These are phyloP conservation scores for Eurytoma californica DNA, from an alignment of 2,888 invertebrate species.

Conservation along the genomic window DNA sequence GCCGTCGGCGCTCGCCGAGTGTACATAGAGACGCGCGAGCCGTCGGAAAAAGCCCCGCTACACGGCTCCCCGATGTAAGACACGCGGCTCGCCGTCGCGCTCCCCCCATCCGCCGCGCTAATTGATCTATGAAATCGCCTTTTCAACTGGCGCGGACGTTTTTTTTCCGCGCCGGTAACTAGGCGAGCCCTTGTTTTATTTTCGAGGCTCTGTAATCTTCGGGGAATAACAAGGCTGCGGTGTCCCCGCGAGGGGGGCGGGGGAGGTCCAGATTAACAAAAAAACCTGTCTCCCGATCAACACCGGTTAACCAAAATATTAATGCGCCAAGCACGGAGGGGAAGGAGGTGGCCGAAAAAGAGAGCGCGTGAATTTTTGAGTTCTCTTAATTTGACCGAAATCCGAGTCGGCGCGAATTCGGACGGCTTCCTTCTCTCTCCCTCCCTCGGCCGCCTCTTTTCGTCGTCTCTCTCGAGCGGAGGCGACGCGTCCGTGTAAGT, in stretches of 20 bases:
- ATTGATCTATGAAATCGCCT: too few species aligned
- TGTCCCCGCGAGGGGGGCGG: background rate
- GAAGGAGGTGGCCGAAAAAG: background rate
- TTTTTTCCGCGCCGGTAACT: slow-evolving; percentile 6
- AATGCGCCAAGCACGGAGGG: background rate
- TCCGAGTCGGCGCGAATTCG: slow-evolving; percentile 20
- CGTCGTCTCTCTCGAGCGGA: slow-evolving; percentile 13
- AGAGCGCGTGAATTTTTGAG: background rate
- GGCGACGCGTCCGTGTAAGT: too few species aligned
- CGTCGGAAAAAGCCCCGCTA: background rate
- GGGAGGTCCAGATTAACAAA: background rate
- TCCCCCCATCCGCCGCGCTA: background rate
- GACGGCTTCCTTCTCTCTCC: slow-evolving; percentile 1
- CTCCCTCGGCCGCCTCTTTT: background rate
- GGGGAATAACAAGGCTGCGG: background rate
- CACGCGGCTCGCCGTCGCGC: background rate
- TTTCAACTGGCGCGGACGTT: background rate
- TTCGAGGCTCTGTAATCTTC: too few species aligned
- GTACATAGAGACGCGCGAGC: background rate
- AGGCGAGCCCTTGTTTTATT: too few species aligned
- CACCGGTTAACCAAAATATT: background rate
- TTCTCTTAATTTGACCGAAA: slow-evolving; percentile 35
- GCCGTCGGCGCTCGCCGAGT: too few species aligned
- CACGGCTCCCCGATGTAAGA: slow-evolving; percentile 12
- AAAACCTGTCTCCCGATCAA: background rate